Evolutionary conservation across 2,888 invertebrate genomes (phyloP), one percentile per base, ranked within the genome.

Genomic region (Sclerodermus sp.): DNA sequence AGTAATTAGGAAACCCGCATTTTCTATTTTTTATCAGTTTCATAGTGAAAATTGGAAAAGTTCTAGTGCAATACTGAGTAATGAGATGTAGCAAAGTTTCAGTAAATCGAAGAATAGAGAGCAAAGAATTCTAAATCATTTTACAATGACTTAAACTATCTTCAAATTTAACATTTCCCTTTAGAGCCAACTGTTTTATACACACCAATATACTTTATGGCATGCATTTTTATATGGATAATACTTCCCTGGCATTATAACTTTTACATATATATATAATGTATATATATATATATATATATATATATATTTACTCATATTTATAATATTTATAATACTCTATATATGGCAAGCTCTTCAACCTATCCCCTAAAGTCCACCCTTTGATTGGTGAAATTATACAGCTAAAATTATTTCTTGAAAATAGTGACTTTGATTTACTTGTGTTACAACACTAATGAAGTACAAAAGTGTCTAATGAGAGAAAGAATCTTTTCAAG

Each of bases 211-310:
- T 32, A 36, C n/a, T 23, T 23, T 23, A 51, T 50, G 51, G 47
- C 39, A 52, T 59, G 52, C 48, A 53, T 12, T 51, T 53, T 38
- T 36, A 41, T 48, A 53, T 43, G 49, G 47, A 40, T 62, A 64
- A 64, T 64, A 55, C 51, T 64, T 57, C 42, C 48, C 55, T 58
- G 54, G 51, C 47, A 62, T 57, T 55, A 60, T 56, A 55, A 23
- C 23, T 23, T 23, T 57, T 51, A 55, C 54, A 50, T 45, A 36
- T 34, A 34, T 3, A 10, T 36, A 34, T 36, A 45, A 53, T 55
- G 17, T 51, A 55, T 54, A 50, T 45, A 36, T 34, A 34, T 3
- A 10, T 36, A 34, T 36, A 45, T 37, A 45, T 16, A 44, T 23
- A 23, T 23, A 3, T 23, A 23, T 23, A 23, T 23, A 23, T 23